phyloP scores from a whole-genome alignment of 2,888 invertebrate genomes.

The Pomacea canaliculata region DNA sequence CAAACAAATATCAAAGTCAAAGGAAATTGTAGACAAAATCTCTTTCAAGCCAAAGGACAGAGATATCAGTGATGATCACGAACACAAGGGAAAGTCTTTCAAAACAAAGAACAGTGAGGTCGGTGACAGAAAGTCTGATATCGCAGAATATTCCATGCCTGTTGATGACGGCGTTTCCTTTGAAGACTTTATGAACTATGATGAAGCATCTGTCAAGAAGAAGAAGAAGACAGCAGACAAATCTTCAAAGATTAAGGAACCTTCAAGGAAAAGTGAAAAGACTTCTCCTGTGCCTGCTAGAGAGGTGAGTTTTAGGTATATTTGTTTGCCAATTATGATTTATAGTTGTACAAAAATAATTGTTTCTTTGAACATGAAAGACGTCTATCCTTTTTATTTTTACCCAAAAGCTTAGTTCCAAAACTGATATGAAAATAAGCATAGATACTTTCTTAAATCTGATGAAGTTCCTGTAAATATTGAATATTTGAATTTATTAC shows the following conservation, averaged over 20 bases:
- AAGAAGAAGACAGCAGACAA: constrained; percentile 26
- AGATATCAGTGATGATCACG: constrained; percentile 1
- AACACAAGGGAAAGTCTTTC: neutral
- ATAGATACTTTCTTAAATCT: too few relatives aligned
- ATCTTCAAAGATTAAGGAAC: constrained; percentile 3
- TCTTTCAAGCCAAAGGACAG: neutral
- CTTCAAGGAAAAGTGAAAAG: constrained; percentile 5
- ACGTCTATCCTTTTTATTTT: too few relatives aligned
- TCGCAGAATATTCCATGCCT: too few relatives aligned
- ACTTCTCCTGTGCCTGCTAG: constrained; percentile 6
- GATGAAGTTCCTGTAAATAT: too few relatives aligned
- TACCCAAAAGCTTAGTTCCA: too few relatives aligned
- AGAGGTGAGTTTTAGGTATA: neutral
- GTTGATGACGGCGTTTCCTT: constrained; percentile 26
- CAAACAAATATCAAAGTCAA: neutral
- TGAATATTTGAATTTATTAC: too few relatives aligned
- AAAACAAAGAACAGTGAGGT: too few relatives aligned
- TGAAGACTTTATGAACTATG: constrained; percentile 42
- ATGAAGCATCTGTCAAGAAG: constrained; percentile 31
- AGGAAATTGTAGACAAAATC: neutral
- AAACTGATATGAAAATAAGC: too few relatives aligned
- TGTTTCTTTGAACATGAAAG: too few relatives aligned
- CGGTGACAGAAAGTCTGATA: too few relatives aligned
- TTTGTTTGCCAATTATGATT: neutral
- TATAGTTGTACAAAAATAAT: too few relatives aligned